These are phyloP conservation scores for Asarcornis scutulata DNA, from an alignment of 2,113 vertebrate species.

Conservation along the genomic window DNA sequence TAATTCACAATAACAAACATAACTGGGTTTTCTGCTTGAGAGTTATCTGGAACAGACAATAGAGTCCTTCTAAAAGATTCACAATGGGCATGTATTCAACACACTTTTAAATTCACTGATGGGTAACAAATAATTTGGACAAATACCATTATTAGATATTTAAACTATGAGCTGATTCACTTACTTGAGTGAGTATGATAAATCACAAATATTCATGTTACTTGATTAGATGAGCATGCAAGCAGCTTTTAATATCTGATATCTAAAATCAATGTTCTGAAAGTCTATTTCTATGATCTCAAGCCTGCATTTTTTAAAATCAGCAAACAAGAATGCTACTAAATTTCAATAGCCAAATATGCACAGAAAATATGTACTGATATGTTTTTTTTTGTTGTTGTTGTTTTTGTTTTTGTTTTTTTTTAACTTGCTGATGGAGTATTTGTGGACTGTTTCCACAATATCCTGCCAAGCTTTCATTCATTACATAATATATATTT, in stretches of 20 bases:
- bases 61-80: neutral
- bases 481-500: neutral
- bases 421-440: neutral
- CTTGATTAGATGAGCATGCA: neutral
- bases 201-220: neutral
- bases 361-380: neutral
- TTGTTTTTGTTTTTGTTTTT: no score
- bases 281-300: neutral
- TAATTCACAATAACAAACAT: neutral
- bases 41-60: neutral
- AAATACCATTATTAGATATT: neutral
- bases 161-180: neutral
- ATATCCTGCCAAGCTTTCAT: neutral
- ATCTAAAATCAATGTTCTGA: neutral
- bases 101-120: neutral
- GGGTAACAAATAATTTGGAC: neutral
- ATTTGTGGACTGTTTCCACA: neutral
- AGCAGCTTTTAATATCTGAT: neutral
- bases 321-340: neutral
- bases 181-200: neutral
- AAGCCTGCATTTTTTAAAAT: neutral
- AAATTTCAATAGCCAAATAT: neutral
- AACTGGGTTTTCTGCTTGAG: neutral
- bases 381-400: fast-evolving
- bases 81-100: neutral